phyloP scores from a whole-genome alignment of 2,113 vertebrate species.

The Heterochromis multidens region DNA sequence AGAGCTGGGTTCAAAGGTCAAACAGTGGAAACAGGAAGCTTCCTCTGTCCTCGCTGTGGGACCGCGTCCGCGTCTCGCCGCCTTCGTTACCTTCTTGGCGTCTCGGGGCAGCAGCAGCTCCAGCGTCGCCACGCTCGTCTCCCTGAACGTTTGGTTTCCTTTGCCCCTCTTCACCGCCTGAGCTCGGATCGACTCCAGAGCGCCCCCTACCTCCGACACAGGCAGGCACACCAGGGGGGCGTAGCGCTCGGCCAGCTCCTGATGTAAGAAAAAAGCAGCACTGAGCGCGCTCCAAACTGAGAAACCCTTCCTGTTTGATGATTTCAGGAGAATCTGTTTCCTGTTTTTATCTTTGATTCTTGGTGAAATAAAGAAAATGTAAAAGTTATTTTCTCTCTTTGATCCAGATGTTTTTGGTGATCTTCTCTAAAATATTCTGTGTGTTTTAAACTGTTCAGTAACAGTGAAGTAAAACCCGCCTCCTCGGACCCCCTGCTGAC shows the following conservation, averaged over 20 bases:
- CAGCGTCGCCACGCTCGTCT: conserved; percentile 84
- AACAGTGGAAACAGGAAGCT: background rate
- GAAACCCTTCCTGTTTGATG: too few relatives aligned
- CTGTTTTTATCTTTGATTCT: too few relatives aligned
- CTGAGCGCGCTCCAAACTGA: background rate
- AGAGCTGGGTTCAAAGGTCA: too few relatives aligned
- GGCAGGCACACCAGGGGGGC: conserved; percentile 74
- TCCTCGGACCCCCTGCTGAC: conserved; percentile 30
- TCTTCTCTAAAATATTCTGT: too few relatives aligned
- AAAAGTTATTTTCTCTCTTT: rapidly evolving
- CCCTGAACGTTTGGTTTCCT: conserved; percentile 83
- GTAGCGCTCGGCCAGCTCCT: conserved; percentile 86
- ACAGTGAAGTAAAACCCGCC: too few relatives aligned
- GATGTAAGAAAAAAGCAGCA: background rate
- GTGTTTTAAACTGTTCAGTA: too few relatives aligned
- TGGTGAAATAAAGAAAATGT: background rate
- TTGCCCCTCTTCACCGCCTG: conserved; percentile 83
- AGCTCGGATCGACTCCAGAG: conserved; percentile 84
- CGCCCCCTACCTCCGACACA: conserved; percentile 70
- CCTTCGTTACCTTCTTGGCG: conserved; percentile 15
- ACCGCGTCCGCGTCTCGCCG: too few relatives aligned
- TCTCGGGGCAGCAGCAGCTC: conserved; percentile 82
- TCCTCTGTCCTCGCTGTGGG: background rate
- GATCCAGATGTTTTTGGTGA: background rate
- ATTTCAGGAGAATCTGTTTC: too few relatives aligned